Base-by-base conservation (phyloP, 2,797 vertebrate genomes). In the Neomorphus geoffroyi region DNA sequence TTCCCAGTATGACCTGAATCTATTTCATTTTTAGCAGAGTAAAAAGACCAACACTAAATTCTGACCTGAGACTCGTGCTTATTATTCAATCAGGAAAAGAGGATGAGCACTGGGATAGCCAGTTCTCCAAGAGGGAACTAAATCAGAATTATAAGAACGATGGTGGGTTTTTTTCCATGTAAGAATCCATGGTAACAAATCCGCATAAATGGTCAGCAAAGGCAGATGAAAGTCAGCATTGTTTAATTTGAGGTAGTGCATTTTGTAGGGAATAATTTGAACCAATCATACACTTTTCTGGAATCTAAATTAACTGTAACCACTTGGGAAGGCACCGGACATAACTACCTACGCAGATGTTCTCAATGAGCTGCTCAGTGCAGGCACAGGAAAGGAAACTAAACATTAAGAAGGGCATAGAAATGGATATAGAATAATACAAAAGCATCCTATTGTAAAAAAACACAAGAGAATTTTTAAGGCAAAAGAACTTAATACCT, bases 241-340 rank as follows among this genome's bases (percentile, higher is more conserved):
- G 61, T n/a, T 48, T 89, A 58, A 92, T 89, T 62, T 78, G 80
- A 85, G 53, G 71, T 54, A 85, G 82, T 39, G 22, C 37, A 71
- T 88, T 78, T 91, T 80, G 50, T 23, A 92, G 71, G 58, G 81
- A 94, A 65, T 56, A 85, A 85, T 85, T 91, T 87, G 74, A 85
- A 87, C 28, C 45, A 87, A 85, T 37, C 30, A 61, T 43, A 64
- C 18, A 56, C 33, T 91, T 80, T 74, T 50, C 81, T 74, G 81
- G 61, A 87, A 80, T 87, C 64, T 64, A 78, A 90, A 95, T 71
- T 80, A 87, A 89, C 67, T 39, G 48, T n/a, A 89, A 71, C 48
- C n/a, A 54, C 46, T 80, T 4, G 8, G 80, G 90, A 94, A 84
- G 78, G 51, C 80, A 60, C 27, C n/a, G 73, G 80, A 79, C 12